Base-by-base conservation (phyloP, 1,140 invertebrate genomes). In the Euwallacea similis region DNA sequence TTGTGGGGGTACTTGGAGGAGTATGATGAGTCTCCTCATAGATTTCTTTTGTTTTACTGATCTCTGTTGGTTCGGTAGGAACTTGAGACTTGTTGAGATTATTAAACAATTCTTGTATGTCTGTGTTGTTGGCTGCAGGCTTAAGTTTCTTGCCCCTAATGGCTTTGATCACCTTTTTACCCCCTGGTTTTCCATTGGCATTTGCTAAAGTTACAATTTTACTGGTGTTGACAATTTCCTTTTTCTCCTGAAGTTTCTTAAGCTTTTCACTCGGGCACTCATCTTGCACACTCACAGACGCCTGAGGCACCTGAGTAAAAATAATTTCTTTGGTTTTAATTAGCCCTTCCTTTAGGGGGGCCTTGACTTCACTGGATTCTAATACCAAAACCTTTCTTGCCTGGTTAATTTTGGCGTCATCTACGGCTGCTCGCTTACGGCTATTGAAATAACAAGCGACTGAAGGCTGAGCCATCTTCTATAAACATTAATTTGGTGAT, bases 401-500 rank as follows among this genome's bases (percentile, higher is more conserved):
- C 71, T 87, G 85, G 44, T 86, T 85, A 72, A 80, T 83, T 47
- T 83, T 81, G 15, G 87, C 80, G 75, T 91, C 89, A 58, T 90
- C 89, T n/a, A 82, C 79, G 11, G 88, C 88, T 59, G 85, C 84
- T 72, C 89, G 85, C 81, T 91, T 91, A 77, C 89, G 86, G 73
- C 86, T 87, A 80, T 86, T 87, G 81, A 90, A 91, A 82, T 85
- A 91, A 74, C 85, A 84, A 69, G 88, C 87, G 69, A 91, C 85
- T 50, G 87, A 89, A 73, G 88, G 88, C 81, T 91, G 89, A 66
- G 89, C 86, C 90, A 91, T 91, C 67, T 71, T 54, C 58, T 72
- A 70, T 43, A 71, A 47, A 62, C 64, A 16, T 62, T 13, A 67
- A 68, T 42, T 41, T 68, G 71, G 33, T 58, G 7, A 66, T 67